A percentile compares a stretch with the other conserved stretches of the same genome.
Evolutionary conservation across 1,140 invertebrate genomes (phyloP).

Genomic region (Psix sp.): DNA sequence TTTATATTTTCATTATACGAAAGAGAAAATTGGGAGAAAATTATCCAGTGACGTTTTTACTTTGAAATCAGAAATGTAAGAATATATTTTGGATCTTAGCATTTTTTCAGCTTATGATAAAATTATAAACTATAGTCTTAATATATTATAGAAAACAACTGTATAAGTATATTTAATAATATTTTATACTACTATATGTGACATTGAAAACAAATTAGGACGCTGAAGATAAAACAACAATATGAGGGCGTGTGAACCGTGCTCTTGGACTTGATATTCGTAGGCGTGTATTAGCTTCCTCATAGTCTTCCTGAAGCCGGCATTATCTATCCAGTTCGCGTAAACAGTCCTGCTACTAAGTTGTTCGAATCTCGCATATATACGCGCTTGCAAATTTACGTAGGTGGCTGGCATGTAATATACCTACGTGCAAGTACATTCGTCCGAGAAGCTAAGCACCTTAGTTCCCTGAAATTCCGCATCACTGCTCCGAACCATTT

Average conservation of each 20-base stretch:
- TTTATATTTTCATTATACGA: too few relatives aligned
- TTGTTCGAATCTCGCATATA: slow-evolving; percentile 48
- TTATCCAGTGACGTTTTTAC: too few relatives aligned
- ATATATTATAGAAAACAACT: too few relatives aligned
- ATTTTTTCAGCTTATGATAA: too few relatives aligned
- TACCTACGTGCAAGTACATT: slow-evolving; percentile 49
- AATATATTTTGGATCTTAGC: too few relatives aligned
- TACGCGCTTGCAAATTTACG: slow-evolving; percentile 40
- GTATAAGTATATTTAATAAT: too few relatives aligned
- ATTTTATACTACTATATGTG: too few relatives aligned
- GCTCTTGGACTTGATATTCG: slow-evolving; percentile 53
- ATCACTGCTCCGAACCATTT: slow-evolving; percentile 52
- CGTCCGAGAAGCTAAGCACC: slow-evolving; percentile 41
- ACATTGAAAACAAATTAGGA: neutral
- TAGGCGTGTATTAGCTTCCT: slow-evolving; percentile 69
- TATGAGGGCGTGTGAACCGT: slow-evolving; percentile 65
- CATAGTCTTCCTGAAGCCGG: slow-evolving; percentile 63
- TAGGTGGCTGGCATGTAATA: slow-evolving; percentile 52
- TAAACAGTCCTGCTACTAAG: slow-evolving; percentile 46
- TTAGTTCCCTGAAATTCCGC: slow-evolving; percentile 53
- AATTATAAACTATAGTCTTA: too few relatives aligned
- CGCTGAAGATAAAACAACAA: slow-evolving; percentile 29
- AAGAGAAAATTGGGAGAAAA: too few relatives aligned
- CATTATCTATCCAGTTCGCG: slow-evolving; percentile 45
- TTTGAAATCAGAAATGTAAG: too few relatives aligned